These are phyloP conservation scores for Neodiprion lecontei DNA, from an alignment of 1,140 invertebrate genomes.

Conservation along the genomic window DNA sequence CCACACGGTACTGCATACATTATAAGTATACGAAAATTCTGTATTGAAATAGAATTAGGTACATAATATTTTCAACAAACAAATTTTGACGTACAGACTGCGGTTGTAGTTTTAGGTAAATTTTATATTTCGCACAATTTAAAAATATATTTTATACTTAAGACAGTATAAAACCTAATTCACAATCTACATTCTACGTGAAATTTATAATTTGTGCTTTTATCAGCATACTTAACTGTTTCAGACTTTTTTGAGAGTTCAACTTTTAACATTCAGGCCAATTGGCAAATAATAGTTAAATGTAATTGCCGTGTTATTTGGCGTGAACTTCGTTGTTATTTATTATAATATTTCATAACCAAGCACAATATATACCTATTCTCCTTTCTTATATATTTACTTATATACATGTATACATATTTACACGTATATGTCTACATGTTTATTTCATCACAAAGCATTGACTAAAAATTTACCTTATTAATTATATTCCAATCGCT, in stretches of 20 bases:
- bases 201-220: not conserved
- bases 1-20: not conserved
- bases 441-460: conserved; percentile 31
- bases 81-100: not conserved
- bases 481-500: conserved; percentile 15
- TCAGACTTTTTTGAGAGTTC: conserved; percentile 2
- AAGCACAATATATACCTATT: conserved; percentile 3
- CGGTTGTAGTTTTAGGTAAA: not conserved
- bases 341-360: conserved; percentile 13
- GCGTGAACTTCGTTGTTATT: conserved; percentile 40
- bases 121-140: not conserved
- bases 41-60: not conserved
- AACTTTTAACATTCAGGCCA: not conserved
- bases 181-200: not conserved
- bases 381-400: not conserved
- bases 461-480: conserved; percentile 30
- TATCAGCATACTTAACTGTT: not conserved
- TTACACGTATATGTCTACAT: conserved; percentile 8
- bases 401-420: not conserved
- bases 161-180: not conserved
- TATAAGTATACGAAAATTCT: not conserved
- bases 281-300: not conserved
- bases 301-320: conserved; percentile 23
- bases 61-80: not conserved
- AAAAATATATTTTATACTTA: not conserved